A percentile compares a stretch with the other conserved stretches of the same genome.
These are phyloP conservation scores for Urechis unicinctus DNA, from an alignment of 2,888 invertebrate species.

Conservation along the genomic window DNA sequence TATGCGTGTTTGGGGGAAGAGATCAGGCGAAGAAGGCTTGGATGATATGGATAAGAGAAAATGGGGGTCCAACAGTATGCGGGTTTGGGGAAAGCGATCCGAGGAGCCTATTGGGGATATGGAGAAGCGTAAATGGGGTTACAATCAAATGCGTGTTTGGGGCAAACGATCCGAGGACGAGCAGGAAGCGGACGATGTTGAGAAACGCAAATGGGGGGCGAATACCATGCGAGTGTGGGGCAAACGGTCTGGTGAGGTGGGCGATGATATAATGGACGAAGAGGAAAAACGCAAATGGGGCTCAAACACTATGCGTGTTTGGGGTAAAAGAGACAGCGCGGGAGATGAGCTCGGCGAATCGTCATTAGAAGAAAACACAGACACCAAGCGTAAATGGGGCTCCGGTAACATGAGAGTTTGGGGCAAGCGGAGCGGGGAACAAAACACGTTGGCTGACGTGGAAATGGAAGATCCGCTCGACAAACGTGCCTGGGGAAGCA, in stretches of 20 bases:
- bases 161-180: conserved; percentile 8
- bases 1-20: conserved; percentile 16
- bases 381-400: conserved; percentile 13
- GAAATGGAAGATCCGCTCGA: not conserved
- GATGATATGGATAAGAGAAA: conserved; percentile 6
- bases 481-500: conserved; percentile 7
- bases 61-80: conserved; percentile 10
- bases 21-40: conserved; percentile 2
- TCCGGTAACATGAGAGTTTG: conserved; percentile 12
- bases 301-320: conserved; percentile 8
- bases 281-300: conserved; percentile 10
- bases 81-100: conserved; percentile 15
- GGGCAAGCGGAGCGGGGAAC: conserved; percentile 10
- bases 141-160: conserved; percentile 13
- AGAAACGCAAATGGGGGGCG: conserved; percentile 9
- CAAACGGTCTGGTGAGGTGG: conserved; percentile 7
- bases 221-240: conserved; percentile 14
- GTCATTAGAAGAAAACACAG: conserved; percentile 3
- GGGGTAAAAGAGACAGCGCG: conserved; percentile 9
- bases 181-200: not conserved
- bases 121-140: conserved; percentile 11
- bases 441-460: not conserved
- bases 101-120: not conserved
- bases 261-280: not conserved
- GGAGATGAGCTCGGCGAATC: not conserved